These are phyloP conservation scores for Lepus townsendii DNA, from an alignment of 2,797 vertebrate species.

Conservation along the genomic window DNA sequence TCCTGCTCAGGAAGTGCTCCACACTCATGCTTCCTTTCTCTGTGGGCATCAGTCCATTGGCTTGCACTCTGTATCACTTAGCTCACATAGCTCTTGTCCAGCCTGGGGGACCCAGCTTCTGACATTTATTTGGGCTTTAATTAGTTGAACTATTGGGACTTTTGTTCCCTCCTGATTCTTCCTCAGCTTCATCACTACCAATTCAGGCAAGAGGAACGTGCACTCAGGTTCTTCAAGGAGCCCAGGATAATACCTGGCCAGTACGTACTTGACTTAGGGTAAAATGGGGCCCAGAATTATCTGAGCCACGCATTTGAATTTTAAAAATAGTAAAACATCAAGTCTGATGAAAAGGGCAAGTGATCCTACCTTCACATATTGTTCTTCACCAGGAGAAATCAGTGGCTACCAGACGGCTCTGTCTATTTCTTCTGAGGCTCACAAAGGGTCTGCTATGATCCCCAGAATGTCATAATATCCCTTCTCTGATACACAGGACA, in stretches of 20 bases:
- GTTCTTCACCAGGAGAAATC: slow-evolving; percentile 17
- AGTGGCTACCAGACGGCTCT: neutral
- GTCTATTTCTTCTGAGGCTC: neutral
- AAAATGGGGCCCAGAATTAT: neutral
- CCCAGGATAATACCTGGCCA: neutral
- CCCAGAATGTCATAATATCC: neutral
- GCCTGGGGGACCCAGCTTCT: neutral
- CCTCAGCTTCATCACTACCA: neutral
- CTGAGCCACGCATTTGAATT: slow-evolving; percentile 46
- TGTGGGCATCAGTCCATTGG: neutral
- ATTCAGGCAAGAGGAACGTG: neutral
- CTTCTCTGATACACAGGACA: neutral
- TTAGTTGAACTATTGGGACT: neutral
- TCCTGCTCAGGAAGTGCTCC: slow-evolving; percentile 11
- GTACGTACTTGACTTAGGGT: neutral
- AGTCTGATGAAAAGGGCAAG: slow-evolving; percentile 38
- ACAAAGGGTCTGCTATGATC: neutral
- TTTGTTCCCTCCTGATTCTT: neutral
- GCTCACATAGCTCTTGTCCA: neutral
- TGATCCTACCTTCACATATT: neutral
- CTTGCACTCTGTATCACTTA: neutral
- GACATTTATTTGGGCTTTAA: neutral
- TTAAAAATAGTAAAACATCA: slow-evolving; percentile 47
- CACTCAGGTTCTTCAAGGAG: neutral
- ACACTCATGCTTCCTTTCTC: neutral